phyloP scores from a whole-genome alignment of 2,797 vertebrate species.

The Allobates femoralis region DNA sequence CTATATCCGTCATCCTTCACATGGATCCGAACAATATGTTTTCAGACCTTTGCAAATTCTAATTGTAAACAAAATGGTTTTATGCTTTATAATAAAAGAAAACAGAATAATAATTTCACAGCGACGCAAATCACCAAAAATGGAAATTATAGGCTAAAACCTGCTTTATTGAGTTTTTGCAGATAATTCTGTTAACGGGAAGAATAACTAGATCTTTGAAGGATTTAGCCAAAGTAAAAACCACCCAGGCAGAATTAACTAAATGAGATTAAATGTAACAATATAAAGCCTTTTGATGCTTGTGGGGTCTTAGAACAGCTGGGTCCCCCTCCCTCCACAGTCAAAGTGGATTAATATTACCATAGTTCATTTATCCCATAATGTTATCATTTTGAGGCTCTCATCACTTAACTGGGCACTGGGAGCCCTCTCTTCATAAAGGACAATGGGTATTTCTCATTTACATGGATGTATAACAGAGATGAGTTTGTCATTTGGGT shows the following conservation, averaged over 20 bases:
- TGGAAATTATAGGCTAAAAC: neutral
- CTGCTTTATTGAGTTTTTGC: slow-evolving; percentile 23
- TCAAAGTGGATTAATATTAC: slow-evolving; percentile 53
- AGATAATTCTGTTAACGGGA: slow-evolving; percentile 51
- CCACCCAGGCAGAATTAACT: slow-evolving; percentile 46
- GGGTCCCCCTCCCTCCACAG: neutral
- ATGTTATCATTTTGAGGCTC: slow-evolving; percentile 7
- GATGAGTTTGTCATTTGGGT: neutral
- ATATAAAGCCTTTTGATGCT: slow-evolving; percentile 38
- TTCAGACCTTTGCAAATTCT: neutral
- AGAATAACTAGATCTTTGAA: slow-evolving; percentile 35
- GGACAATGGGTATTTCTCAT: neutral
- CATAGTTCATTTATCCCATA: slow-evolving; percentile 30
- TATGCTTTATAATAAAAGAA: neutral
- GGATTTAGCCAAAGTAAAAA: slow-evolving; percentile 31
- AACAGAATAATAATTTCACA: neutral
- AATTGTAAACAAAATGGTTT: neutral
- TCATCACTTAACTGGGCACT: slow-evolving; percentile 10
- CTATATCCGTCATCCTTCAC: neutral
- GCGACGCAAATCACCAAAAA: neutral
- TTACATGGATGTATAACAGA: neutral
- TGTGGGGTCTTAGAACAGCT: slow-evolving; percentile 52
- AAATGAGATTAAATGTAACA: slow-evolving; percentile 54
- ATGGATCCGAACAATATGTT: neutral
- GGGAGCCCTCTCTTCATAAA: neutral